Evolutionary conservation across 2,113 vertebrate genomes (phyloP), one percentile per base, ranked within the genome.

Genomic region (Brachyistius frenatus): DNA sequence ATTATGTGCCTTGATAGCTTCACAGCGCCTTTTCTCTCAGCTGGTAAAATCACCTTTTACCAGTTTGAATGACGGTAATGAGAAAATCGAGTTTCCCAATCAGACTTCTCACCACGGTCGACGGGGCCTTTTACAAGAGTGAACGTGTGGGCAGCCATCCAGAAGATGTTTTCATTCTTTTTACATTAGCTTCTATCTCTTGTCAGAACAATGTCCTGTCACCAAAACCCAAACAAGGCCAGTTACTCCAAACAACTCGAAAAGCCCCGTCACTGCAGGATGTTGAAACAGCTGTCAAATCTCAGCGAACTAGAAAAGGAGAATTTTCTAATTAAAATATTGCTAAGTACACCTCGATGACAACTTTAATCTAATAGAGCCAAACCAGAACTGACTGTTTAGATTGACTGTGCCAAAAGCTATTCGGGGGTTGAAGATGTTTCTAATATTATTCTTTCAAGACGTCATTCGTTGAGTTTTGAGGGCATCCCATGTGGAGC

Each of bases 221-320:
- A 88, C 54, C 55, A 81, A 75, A 73, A 53, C 41, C 54, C n/a
- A 7, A 58, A 61, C 16, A 62, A 16, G 44, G 50, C 46, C 62
- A 72, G 78, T 36, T 36, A 58, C 58, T 66, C 52, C 57, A 71
- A 88, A 62, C 69, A 23, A 57, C 16, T 60, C 31, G 63, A 53
- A 68, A 55, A 71, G 55, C 76, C 7, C 33, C 9, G 54, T 60
- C 7, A 61, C 54, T 58, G 35, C 37, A 44, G 58, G 61, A 23
- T 81, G 77, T 76, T 85, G 49, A 39, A 87, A 80, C 72, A 83
- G 74, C 65, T 72, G 77, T 82, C 80, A 77, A 50, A 66, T 72
- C 72, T 53, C 33, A 46, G 16, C 35, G 53, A 70, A 81, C 74
- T 57, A 78, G 15, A 83, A 33, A 62, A 49, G 23, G n/a, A 16